Evolutionary conservation across 2,888 invertebrate genomes (phyloP).

Genomic region (Himalopsyche kuldschensis): DNA sequence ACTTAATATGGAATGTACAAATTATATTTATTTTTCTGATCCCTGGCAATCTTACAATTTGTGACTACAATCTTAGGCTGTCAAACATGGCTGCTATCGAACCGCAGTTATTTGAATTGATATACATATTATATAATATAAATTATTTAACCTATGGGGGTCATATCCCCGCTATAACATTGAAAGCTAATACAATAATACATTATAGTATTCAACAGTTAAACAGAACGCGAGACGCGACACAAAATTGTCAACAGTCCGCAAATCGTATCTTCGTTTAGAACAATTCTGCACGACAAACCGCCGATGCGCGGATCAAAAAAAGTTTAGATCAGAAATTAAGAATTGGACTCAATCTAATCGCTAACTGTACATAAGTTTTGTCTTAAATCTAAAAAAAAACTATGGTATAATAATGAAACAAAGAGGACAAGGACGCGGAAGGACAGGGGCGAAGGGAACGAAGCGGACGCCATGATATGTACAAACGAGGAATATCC

Average conservation of each 20-base stretch:
- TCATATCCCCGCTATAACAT: constrained; percentile 39
- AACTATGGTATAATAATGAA: constrained; percentile 47
- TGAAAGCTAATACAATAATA: constrained; percentile 40
- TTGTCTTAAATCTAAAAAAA: constrained; percentile 62
- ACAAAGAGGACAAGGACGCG: constrained; percentile 31
- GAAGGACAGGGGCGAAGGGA: constrained; percentile 13
- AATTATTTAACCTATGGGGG: constrained; percentile 40
- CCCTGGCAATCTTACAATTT: constrained; percentile 60
- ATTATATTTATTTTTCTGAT: constrained; percentile 71
- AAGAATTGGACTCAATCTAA: constrained; percentile 60
- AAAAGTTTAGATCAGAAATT: constrained; percentile 2
- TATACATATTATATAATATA: constrained; percentile 31
- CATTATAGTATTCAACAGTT: constrained; percentile 18
- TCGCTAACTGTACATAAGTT: constrained; percentile 63
- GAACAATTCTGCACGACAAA: neutral
- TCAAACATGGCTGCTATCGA: constrained; percentile 36
- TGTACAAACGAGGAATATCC: constrained; percentile 34
- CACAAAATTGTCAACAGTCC: neutral
- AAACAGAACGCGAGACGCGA: constrained; percentile 1
- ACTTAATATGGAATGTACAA: constrained; percentile 81
- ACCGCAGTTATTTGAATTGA: constrained; percentile 36
- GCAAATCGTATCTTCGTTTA: neutral
- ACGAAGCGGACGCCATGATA: constrained; percentile 24
- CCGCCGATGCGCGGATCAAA: neutral
- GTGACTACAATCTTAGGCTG: constrained; percentile 35